Evolutionary conservation across 2,888 invertebrate species (phyloP).

Genomic region (Pristionchus japonicus): DNA sequence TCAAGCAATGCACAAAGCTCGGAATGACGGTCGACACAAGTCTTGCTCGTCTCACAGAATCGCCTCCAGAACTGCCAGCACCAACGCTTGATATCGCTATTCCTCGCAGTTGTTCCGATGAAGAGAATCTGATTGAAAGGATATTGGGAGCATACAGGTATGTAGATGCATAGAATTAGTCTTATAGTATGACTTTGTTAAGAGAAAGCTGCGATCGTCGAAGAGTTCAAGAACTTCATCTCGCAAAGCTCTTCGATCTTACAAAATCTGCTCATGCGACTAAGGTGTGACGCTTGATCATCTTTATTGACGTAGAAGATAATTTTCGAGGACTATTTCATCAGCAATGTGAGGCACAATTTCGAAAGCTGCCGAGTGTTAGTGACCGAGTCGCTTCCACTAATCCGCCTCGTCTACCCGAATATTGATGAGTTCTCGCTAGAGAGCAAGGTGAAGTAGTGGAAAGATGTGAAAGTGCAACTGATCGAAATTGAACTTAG

Average conservation of each 20-base stretch:
- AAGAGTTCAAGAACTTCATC: not conserved
- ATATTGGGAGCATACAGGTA: not conserved
- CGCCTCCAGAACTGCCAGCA: not conserved
- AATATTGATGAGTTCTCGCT: not conserved
- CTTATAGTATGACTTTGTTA: not conserved
- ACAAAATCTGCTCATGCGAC: not conserved
- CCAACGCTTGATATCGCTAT: not conserved
- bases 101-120: not conserved
- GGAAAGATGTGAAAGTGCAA: not conserved
- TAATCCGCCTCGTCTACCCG: slow-evolving; percentile 2
- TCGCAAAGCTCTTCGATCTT: not conserved
- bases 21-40: not conserved
- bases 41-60: not conserved
- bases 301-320: not conserved
- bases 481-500: too few relatives aligned
- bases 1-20: not conserved
- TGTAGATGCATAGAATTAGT: not conserved
- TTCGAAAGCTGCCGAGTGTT: not conserved
- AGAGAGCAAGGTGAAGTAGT: not conserved
- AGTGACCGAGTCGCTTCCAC: not conserved
- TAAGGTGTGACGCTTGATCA: not conserved
- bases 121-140: not conserved
- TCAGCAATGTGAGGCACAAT: slow-evolving; percentile 16
- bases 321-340: not conserved
- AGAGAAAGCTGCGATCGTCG: not conserved